Evolutionary conservation across 2,888 invertebrate genomes (phyloP).

Genomic region (Ennomos fuscantarius): DNA sequence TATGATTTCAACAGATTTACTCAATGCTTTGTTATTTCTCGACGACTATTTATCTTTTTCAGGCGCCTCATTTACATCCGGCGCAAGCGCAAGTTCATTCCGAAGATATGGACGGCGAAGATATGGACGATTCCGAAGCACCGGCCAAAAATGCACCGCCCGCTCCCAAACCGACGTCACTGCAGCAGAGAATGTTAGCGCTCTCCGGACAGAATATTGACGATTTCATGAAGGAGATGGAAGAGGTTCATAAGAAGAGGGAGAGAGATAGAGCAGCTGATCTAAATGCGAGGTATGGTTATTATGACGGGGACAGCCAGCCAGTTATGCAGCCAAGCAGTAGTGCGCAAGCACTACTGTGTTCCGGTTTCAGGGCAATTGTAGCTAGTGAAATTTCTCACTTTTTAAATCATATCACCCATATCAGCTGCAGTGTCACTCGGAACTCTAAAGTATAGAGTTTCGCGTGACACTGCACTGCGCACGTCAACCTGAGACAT

Average conservation of each 20-base stretch:
- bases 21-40: no score
- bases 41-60: slow-evolving; percentile 1
- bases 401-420: no score
- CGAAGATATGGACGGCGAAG: slow-evolving; percentile 63
- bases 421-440: no score
- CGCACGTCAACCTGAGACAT: no score
- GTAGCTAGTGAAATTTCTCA: no score
- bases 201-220: slow-evolving; percentile 96
- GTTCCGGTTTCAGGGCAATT: no score
- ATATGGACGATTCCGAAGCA: slow-evolving; percentile 53
- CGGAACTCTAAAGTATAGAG: no score
- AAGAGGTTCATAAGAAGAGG: slow-evolving; percentile 91
- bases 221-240: slow-evolving; percentile 97
- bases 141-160: slow-evolving; percentile 83
- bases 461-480: no score
- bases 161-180: slow-evolving; percentile 89
- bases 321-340: no score
- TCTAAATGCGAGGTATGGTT: slow-evolving; percentile 77
- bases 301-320: no score
- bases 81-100: background rate
- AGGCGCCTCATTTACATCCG: slow-evolving; percentile 30
- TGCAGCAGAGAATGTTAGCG: slow-evolving; percentile 95
- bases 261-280: slow-evolving; percentile 88
- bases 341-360: no score
- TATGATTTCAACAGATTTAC: no score